A percentile compares a stretch with the other conserved stretches of the same genome.
phyloP scores from a whole-genome alignment of 1,140 invertebrate species.

The Drosophila nigromelanica region DNA sequence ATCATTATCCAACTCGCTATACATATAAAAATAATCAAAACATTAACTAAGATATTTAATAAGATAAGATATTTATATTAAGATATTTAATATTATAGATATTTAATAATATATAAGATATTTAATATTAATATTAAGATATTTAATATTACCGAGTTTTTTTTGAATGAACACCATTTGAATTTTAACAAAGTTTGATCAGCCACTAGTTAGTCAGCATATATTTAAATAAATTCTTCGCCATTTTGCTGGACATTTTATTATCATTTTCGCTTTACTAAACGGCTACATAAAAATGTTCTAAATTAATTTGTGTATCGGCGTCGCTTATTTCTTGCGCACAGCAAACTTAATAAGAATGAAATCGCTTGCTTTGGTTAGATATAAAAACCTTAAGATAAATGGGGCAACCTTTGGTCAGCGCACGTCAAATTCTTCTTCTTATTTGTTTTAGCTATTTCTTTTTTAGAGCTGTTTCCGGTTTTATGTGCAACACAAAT shows the following conservation, averaged over 20 bases:
- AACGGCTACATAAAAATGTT: background rate
- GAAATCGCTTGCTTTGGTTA: conserved; percentile 37
- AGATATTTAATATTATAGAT: no score
- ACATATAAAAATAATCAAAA: no score
- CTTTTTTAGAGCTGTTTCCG: conserved; percentile 20
- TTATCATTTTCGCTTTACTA: conserved; percentile 2
- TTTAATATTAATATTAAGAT: no score
- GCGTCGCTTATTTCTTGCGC: conserved; percentile 12
- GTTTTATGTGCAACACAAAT: conserved; percentile 76
- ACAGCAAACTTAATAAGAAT: conserved; percentile 31
- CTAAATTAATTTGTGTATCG: conserved; percentile 18
- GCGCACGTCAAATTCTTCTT: conserved; percentile 39
- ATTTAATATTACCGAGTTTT: no score
- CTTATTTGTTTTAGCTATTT: conserved; percentile 17
- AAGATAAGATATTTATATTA: no score
- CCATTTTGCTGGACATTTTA: conserved; percentile 23
- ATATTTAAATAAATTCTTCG: background rate
- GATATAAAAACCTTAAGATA: conserved; percentile 19
- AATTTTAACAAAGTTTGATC: no score
- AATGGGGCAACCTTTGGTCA: conserved; percentile 16
- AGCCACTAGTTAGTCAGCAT: no score
- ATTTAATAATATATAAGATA: no score
- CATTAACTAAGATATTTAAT: no score
- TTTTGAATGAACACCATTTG: no score
- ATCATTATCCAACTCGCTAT: no score